phyloP scores from a whole-genome alignment of 2,113 vertebrate species.

The Dromaius novaehollandiae region DNA sequence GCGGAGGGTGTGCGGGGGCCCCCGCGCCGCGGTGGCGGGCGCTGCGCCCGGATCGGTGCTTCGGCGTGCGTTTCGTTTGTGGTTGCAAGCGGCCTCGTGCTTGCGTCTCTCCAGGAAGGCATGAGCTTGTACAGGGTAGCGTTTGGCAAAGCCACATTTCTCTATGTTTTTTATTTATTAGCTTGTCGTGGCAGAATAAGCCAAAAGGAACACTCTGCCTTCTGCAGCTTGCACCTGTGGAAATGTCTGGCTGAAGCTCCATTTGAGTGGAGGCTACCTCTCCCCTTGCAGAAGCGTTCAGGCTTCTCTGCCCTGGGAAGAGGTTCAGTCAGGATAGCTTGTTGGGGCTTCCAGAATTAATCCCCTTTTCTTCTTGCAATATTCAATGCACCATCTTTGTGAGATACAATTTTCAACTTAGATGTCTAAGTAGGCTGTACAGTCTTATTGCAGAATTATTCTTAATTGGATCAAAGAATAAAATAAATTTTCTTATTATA shows the following conservation, averaged over 20 bases:
- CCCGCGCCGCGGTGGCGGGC: too few species aligned
- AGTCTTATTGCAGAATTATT: neutral
- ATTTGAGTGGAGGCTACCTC: rapidly evolving
- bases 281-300: neutral
- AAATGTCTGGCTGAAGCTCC: neutral
- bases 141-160: rapidly evolving
- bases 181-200: rapidly evolving
- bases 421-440: neutral
- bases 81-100: neutral
- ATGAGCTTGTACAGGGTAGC: rapidly evolving
- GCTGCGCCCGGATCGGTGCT: too few species aligned
- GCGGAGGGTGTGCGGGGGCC: neutral
- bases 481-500: neutral
- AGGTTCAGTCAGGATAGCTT: neutral
- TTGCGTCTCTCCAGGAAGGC: neutral
- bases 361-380: too few species aligned
- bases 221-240: neutral
- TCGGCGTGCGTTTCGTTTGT: neutral
- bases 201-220: too few species aligned
- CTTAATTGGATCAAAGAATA: neutral
- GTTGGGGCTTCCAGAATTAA: neutral
- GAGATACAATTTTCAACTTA: neutral
- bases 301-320: neutral
- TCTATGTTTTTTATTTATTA: rapidly evolving
- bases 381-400: neutral